These are phyloP conservation scores for Ashinkailepas kermadecensis DNA, from an alignment of 2,888 invertebrate genomes.

Conservation along the genomic window DNA sequence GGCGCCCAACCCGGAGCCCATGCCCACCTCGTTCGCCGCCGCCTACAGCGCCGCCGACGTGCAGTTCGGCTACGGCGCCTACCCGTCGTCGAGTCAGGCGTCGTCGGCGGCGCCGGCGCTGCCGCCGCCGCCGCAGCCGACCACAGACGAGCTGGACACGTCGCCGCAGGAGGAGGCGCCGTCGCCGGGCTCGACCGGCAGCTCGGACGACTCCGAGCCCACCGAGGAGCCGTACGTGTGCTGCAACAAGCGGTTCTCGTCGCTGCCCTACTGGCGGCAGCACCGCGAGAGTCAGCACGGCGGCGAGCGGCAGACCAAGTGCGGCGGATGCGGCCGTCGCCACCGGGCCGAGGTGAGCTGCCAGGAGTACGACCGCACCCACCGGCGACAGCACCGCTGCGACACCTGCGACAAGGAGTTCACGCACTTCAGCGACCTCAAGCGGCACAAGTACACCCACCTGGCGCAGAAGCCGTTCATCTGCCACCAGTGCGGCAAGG, in stretches of 20 bases:
- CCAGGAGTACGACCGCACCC: constrained; percentile 71
- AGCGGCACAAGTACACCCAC: constrained; percentile 78
- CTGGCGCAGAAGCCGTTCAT: constrained; percentile 76
- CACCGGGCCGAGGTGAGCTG: constrained; percentile 78
- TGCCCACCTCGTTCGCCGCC: background rate
- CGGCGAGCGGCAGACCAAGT: constrained; percentile 77
- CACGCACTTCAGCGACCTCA: constrained; percentile 81
- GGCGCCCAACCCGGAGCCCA: constrained; percentile 29
- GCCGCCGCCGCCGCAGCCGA: constrained; percentile 25
- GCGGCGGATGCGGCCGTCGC: constrained; percentile 74
- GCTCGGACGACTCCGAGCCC: constrained; percentile 41
- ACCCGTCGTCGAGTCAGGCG: background rate
- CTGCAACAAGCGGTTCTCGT: constrained; percentile 76
- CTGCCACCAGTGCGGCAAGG: constrained; percentile 74
- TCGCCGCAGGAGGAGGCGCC: background rate
- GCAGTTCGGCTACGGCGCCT: background rate
- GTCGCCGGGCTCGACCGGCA: background rate
- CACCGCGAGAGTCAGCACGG: constrained; percentile 84
- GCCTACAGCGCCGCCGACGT: background rate
- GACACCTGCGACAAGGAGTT: constrained; percentile 76
- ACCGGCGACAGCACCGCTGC: constrained; percentile 49
- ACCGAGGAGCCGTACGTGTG: constrained; percentile 52
- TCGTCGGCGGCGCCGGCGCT: background rate
- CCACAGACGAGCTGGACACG: too few relatives aligned
- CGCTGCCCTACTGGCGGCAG: constrained; percentile 79